Base-by-base conservation (phyloP, 1,140 invertebrate genomes). In the Tribolium castaneum region DNA sequence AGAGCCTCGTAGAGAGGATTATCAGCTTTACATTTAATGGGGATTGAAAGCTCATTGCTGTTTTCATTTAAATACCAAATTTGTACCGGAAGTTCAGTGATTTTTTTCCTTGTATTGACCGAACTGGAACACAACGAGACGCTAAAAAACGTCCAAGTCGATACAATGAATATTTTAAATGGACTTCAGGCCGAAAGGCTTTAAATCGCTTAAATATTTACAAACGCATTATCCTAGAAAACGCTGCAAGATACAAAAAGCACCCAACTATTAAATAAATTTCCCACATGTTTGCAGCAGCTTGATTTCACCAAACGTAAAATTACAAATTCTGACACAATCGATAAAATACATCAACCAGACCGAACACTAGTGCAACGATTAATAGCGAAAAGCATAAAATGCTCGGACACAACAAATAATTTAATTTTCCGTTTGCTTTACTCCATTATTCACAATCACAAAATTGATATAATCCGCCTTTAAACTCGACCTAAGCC, bases 11-110 rank as follows among this genome's bases (percentile, higher is more conserved):
- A 73, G 49, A 35, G 71, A 73, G 70, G 71, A 73, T 73, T 52
- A 54, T 34, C 49, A 49, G 45, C 49, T 52, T 52, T 51, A 30
- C 12, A 73, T 73, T 73, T 54, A 73, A 73, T 73, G 52, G 52
- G 25, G 71, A 73, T 54, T 34, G 52, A 73, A 54, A 73, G 71
- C 71, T 30, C 71, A 73, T 73, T 73, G 45, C 16, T 73, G 71
- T 73, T 73, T 52, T 54, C 14, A 73, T 73, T 73, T 73, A 73
- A 73, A 73, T 73, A 73, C 9, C 49, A 73, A 52, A 73, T 52
- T 59, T 25, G 54, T 25, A 59, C 16, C 3, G 16, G 10, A 25
- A 59, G 4, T 59, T 59, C n/a, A n/a, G 5, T 45, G 39, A 45
- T 45, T 45, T 45, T 45, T 45, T 45, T 45, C 25, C 39, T 45